A percentile compares a stretch with the other conserved stretches of the same genome.
Evolutionary conservation across 2,797 vertebrate genomes (phyloP).

Genomic region (Mus spretus): DNA sequence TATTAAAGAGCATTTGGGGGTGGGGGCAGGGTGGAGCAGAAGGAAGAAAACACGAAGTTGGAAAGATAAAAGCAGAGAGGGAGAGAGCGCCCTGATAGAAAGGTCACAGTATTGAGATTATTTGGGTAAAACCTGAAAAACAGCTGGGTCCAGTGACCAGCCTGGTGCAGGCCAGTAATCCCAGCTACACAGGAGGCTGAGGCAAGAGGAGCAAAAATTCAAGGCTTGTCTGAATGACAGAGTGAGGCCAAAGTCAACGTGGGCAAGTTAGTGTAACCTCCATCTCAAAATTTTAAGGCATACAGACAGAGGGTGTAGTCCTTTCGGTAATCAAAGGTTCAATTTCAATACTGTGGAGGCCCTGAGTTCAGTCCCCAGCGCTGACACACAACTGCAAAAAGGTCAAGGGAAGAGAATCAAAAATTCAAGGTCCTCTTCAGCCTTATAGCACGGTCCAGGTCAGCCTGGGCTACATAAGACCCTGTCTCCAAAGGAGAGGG

Average conservation of each 20-base stretch:
- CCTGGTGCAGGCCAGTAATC: not conserved
- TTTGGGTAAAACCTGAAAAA: slow-evolving; percentile 30
- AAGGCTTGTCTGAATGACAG: not conserved
- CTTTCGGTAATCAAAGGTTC: not conserved
- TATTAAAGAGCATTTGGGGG: slow-evolving; percentile 61
- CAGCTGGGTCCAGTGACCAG: not conserved
- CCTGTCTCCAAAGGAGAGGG: not conserved
- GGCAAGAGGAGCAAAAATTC: not conserved
- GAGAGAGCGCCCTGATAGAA: not conserved
- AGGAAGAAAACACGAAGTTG: not conserved
- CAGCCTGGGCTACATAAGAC: not conserved
- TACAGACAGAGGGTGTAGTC: not conserved
- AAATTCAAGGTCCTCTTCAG: not conserved
- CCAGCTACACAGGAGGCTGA: not conserved
- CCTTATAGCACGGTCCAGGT: not conserved
- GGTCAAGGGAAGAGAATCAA: not conserved
- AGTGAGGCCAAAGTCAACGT: not conserved
- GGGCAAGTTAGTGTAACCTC: not conserved
- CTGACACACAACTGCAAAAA: not conserved
- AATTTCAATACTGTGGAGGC: not conserved
- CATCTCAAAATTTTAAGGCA: not conserved
- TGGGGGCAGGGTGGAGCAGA: not conserved
- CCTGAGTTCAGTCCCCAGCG: not conserved
- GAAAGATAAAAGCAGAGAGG: not conserved
- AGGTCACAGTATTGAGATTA: not conserved